Base-by-base conservation (phyloP, 2,797 vertebrate genomes). In the Periophthalmus magnuspinnatus region DNA sequence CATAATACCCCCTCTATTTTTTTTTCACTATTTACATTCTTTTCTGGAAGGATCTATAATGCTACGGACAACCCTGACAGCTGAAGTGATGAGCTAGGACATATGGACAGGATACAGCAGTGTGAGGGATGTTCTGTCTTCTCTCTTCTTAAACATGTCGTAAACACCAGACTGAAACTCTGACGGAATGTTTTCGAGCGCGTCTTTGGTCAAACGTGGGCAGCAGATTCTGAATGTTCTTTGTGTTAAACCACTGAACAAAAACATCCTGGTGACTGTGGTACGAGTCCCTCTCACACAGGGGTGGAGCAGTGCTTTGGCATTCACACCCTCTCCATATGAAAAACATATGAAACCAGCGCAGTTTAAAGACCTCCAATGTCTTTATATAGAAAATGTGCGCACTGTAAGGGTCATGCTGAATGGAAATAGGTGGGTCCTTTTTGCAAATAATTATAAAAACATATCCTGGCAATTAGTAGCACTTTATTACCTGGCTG, bases 251-350 rank as follows among this genome's bases (percentile, higher is more conserved):
- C 82, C 72, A 21, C 69, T n/a, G 36, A 67, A 71, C 73, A 73
- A 73, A 86, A 88, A 89, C 63, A 67, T 21, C 63, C 56, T 81
- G 76, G 85, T 81, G 75, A 83, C 59, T 86, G 89, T 84, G 86
- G 81, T 72, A 79, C 74, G 71, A 68, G 70, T 71, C 84, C 68
- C 75, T 64, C 38, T 41, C 41, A 45, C 21, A 76, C 55, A 62
- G 67, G 86, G 89, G 84, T 10, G 86, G 83, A 81, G 85, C 67
- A 72, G 69, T 68, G 28, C 85, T 76, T 79, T 78, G 79, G 78
- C 77, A 78, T 77, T 84, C 79, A 77, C 76, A 69, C 67, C 68
- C 78, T 63, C 56, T 70, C 70, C 32, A 34, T 36, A 84, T 79
- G 61, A 84, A 86, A 81, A 69, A 55, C 86, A 76, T 73, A 81